Base-by-base conservation (phyloP, 2,113 vertebrate genomes). In the Lichenostomus cassidix region DNA sequence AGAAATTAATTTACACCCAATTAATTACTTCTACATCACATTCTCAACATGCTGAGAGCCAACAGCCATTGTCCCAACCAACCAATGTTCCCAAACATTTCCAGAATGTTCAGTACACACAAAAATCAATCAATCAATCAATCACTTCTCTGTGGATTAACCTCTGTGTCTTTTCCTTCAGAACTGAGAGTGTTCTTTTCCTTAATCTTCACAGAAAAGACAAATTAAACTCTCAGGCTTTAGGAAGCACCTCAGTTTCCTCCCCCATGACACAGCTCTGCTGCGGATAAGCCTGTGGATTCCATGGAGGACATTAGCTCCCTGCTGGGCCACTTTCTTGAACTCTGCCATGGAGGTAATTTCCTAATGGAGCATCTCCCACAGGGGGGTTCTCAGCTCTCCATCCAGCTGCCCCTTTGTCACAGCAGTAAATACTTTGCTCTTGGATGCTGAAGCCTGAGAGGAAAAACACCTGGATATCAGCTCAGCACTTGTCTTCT, bases 361-460 rank as follows among this genome's bases (percentile, higher is more conserved):
- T 94, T 94, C 56, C 93, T 95, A 94, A 96, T 63, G 76, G 67
- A 96, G 28, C 94, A 63, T 88, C 78, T 94, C 88, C 92, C 75
- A 60, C 79, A 47, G 90, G 39, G 82, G 31, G 9, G 55, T 47
- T 73, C 76, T 77, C 46, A 29, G 75, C 62, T 89, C 80, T 67
- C 80, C 65, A 33, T 62, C 83, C 86, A 53, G 50, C 68, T 90
- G 74, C 33, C 44, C 42, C 65, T 92, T 58, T 37, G 33, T 31
- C 69, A 47, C 50, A 18, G 6, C 68, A 70, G 14, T n/a, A 46
- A 92, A 67, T 10, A 2, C 41, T 53, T 28, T 44, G 33, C 74
- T 83, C 56, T n/a, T 0, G 0, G 27, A 64, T 63, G 31, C 50
- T 20, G 25, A 88, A 78, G 25, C 31, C 60, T 3, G 29, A 41